Conservation (phyloP, 2,888 invertebrate species). For the Ormia ochracea region DNA sequence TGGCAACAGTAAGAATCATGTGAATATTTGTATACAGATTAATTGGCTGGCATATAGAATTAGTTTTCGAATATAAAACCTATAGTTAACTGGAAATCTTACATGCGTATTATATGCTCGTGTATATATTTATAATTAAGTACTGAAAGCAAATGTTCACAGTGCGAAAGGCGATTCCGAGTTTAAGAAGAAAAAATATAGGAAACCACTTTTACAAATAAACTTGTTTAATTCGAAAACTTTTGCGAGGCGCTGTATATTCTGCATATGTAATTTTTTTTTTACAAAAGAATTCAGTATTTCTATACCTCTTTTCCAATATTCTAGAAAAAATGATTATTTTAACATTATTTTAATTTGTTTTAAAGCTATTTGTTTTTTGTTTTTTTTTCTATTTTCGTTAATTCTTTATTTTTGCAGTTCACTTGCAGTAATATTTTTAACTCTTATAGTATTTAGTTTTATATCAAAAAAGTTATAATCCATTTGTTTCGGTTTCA, state of each 20-base stretch:
- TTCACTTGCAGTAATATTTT: no score
- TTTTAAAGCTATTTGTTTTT: slow-evolving; percentile 60
- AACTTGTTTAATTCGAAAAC: not conserved
- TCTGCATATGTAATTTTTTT: slow-evolving; percentile 11
- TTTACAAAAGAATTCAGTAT: not conserved
- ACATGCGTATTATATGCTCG: no score
- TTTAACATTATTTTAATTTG: slow-evolving; percentile 30
- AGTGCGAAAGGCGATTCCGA: no score
- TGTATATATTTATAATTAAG: no score
- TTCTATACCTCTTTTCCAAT: slow-evolving; percentile 19
- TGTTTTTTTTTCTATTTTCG: slow-evolving; percentile 38
- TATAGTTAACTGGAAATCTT: no score
- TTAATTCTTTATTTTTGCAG: slow-evolving; percentile 3
- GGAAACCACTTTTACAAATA: no score
- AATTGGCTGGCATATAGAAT: no score
- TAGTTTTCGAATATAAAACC: no score
- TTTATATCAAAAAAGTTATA: slow-evolving; percentile 57
- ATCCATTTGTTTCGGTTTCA: slow-evolving; percentile 13
- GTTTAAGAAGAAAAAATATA: no score
- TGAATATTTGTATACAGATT: not conserved
- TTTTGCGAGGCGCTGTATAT: not conserved
- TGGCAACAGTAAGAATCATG: not conserved
- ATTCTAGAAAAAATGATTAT: slow-evolving; percentile 31
- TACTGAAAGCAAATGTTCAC: no score
- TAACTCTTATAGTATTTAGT: not conserved